These are phyloP conservation scores for Eufriesea mexicana DNA, from an alignment of 1,140 invertebrate genomes.

Conservation along the genomic window DNA sequence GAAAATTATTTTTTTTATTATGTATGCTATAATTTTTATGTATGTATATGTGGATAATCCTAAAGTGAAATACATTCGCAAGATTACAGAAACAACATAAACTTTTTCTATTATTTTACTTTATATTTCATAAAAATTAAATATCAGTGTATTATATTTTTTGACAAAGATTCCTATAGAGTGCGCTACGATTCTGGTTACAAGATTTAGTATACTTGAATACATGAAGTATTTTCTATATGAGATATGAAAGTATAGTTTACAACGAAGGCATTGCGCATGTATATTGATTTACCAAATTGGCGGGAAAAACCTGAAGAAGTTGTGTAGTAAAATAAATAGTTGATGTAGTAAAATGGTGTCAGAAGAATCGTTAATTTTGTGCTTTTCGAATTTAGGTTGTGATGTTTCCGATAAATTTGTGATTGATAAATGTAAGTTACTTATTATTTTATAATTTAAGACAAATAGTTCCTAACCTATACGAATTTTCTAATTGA, in stretches of 20 bases:
- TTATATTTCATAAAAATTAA: not conserved
- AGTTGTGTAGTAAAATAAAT: not conserved
- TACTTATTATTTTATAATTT: slow-evolving; percentile 1
- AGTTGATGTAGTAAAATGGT: slow-evolving; percentile 68
- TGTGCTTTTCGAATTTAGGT: slow-evolving; percentile 69
- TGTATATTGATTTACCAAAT: slow-evolving; percentile 40
- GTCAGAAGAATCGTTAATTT: slow-evolving; percentile 62
- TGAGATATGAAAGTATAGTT: not conserved
- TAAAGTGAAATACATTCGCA: not conserved
- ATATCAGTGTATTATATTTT: not conserved
- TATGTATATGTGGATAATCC: not conserved
- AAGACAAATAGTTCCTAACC: not conserved
- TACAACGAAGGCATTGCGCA: not conserved
- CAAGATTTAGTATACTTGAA: not conserved
- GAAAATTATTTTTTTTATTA: slow-evolving; percentile 3
- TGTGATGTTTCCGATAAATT: slow-evolving; percentile 63
- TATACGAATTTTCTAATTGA: not conserved
- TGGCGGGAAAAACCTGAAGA: slow-evolving; percentile 67
- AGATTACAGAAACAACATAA: slow-evolving; percentile 24
- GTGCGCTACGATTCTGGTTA: not conserved
- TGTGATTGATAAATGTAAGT: slow-evolving; percentile 76
- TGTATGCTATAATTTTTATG: not conserved
- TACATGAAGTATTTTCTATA: not conserved
- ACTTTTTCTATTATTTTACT: not conserved
- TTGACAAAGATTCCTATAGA: not conserved